A percentile compares a stretch with the other conserved stretches of the same genome.
These are phyloP conservation scores for Channa maculata DNA, from an alignment of 2,113 vertebrate genomes.

Conservation along the genomic window DNA sequence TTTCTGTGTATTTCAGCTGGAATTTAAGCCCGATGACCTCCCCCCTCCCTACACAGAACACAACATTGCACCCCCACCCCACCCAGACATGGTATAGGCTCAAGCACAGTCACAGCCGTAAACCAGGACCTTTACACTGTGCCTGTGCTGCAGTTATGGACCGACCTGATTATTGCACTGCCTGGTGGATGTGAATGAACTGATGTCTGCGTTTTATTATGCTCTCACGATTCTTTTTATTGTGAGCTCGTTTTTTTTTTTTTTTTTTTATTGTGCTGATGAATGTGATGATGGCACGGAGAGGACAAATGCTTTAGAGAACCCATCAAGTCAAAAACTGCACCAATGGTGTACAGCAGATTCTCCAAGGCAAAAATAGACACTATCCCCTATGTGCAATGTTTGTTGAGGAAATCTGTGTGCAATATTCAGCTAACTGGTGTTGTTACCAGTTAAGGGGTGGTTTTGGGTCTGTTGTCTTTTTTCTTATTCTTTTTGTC, in stretches of 20 bases:
- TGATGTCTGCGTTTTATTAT: background rate
- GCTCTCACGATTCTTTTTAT: constrained; percentile 22
- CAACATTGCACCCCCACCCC: background rate
- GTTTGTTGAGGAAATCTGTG: background rate
- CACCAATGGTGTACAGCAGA: background rate
- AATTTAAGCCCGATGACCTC: constrained; percentile 65
- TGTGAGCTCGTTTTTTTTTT: background rate
- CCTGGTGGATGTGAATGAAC: constrained; percentile 5
- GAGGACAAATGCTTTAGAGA: background rate
- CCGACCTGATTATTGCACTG: constrained; percentile 27
- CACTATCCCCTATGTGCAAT: background rate
- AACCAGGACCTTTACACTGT: background rate
- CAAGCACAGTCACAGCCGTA: constrained; percentile 24
- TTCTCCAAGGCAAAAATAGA: constrained; percentile 2
- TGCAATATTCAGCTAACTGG: background rate
- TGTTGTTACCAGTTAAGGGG: background rate
- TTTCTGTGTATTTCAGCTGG: constrained; percentile 62
- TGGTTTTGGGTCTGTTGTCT: background rate
- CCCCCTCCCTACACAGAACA: constrained; percentile 70
- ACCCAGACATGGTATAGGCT: constrained; percentile 16
- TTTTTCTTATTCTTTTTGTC: background rate
- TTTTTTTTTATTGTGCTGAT: constrained; percentile 3
- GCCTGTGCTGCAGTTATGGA: background rate
- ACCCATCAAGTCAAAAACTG: background rate
- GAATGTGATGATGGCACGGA: background rate